Evolutionary conservation across 2,888 invertebrate species (phyloP).

Genomic region (Callimorpha dominula): DNA sequence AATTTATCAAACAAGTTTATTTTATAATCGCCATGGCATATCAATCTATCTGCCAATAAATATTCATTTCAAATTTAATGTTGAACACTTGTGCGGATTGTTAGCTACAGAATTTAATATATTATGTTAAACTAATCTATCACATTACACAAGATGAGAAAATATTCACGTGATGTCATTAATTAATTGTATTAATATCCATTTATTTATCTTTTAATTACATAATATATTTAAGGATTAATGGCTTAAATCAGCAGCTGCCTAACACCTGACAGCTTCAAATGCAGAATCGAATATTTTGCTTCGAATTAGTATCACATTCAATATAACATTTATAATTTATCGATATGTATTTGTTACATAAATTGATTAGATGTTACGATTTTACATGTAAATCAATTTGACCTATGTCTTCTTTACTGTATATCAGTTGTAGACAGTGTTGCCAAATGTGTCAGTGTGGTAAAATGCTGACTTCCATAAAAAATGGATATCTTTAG

Average conservation of each 20-base stretch:
- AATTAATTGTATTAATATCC: neutral
- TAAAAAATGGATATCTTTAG: neutral
- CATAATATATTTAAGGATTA: neutral
- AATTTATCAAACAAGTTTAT: neutral
- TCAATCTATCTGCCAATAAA: neutral
- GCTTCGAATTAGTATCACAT: neutral
- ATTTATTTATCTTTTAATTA: conserved; percentile 1
- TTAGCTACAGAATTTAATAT: neutral
- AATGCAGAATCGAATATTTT: neutral
- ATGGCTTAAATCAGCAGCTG: neutral
- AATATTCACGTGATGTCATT: neutral
- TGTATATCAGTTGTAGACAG: neutral
- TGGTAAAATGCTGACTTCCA: neutral
- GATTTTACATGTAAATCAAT: conserved; percentile 3
- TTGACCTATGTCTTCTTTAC: conserved; percentile 2
- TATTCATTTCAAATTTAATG: conserved; percentile 3
- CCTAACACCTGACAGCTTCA: neutral
- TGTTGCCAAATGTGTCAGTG: neutral
- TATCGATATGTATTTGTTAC: neutral
- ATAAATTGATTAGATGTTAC: neutral
- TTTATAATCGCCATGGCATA: neutral
- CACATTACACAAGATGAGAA: neutral
- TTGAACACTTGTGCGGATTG: neutral
- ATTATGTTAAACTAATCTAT: neutral
- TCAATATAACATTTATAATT: neutral